Conservation (phyloP, 2,888 invertebrate species). For the Molorchus minor region DNA sequence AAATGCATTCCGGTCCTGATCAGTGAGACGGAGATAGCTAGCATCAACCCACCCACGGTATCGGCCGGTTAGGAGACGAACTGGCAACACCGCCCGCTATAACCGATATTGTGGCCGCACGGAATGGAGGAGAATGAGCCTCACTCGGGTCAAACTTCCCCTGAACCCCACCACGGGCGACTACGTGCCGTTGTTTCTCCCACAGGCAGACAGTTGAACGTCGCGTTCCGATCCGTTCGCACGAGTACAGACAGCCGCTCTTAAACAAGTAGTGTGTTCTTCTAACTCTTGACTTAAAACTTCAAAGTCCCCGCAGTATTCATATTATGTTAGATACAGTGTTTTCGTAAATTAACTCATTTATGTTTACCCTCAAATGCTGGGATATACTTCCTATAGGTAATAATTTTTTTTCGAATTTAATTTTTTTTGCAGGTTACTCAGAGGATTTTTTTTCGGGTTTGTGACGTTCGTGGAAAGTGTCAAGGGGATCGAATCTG, state of each 20-base stretch:
- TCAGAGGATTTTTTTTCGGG: conserved; percentile 25
- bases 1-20: no score
- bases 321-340: conserved; percentile 45
- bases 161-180: conserved; percentile 65
- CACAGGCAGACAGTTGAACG: conserved; percentile 64
- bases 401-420: conserved; percentile 52
- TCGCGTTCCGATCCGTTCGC: conserved; percentile 49
- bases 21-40: no score
- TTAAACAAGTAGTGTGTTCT: conserved; percentile 14
- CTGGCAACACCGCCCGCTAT: conserved; percentile 61
- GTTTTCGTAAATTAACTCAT: conserved; percentile 51
- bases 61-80: conserved; percentile 50
- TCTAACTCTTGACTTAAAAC: conserved; percentile 19
- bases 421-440: conserved; percentile 31
- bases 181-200: conserved; percentile 71
- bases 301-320: conserved; percentile 26
- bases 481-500: not conserved
- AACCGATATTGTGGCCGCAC: conserved; percentile 66
- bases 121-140: conserved; percentile 62
- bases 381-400: conserved; percentile 76
- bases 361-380: conserved; percentile 71
- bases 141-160: conserved; percentile 64
- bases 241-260: conserved; percentile 33
- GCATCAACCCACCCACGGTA: conserved; percentile 62
- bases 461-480: conserved; percentile 6